Conservation (phyloP, 1,140 invertebrate species). For the Cydia pomonella region DNA sequence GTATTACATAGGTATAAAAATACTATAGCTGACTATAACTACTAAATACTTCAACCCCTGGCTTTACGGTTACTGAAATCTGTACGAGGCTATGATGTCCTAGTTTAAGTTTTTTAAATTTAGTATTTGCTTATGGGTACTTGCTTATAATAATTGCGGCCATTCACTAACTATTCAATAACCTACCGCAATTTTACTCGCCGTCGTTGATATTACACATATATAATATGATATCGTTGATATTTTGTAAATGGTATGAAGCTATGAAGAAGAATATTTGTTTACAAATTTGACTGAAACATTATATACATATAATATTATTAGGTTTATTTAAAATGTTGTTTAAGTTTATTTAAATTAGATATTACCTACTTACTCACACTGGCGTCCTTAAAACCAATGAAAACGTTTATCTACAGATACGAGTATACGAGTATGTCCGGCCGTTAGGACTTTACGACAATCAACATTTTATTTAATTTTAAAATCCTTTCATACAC, state of each 20-base stretch:
- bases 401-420: too few species aligned
- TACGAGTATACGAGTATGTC: too few species aligned
- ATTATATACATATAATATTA: too few species aligned
- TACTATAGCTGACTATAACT: conserved; percentile 16
- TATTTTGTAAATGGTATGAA: background rate
- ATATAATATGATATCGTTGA: too few species aligned
- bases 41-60: background rate
- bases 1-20: background rate
- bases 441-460: too few species aligned
- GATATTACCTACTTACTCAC: background rate
- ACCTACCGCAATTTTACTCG: conserved; percentile 27
- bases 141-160: conserved; percentile 13
- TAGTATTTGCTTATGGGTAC: background rate
- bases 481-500: too few species aligned
- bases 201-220: background rate
- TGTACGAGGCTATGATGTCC: background rate
- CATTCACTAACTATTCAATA: conserved; percentile 12
- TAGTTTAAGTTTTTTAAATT: background rate
- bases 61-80: background rate
- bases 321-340: background rate
- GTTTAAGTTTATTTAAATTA: too few species aligned
- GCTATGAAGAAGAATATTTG: background rate
- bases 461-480: too few species aligned
- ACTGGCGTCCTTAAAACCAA: background rate
- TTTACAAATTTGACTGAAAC: background rate